Percentiles rank a stretch among this genome's conserved stretches.
Conservation (phyloP, 2,113 vertebrate genomes). For the Oriolus oriolus region DNA sequence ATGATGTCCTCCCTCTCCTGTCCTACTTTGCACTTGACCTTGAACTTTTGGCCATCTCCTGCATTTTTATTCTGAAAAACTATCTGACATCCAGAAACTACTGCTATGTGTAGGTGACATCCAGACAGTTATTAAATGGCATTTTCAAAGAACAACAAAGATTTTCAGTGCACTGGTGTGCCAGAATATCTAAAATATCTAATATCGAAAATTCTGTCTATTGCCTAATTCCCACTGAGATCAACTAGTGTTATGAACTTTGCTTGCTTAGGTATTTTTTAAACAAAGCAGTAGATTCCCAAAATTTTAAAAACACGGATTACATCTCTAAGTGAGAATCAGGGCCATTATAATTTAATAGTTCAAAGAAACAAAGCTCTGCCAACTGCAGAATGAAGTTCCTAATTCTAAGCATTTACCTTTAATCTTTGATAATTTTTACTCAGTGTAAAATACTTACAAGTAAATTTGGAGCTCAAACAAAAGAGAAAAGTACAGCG, state of each 20-base stretch:
- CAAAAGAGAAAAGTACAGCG: not conserved
- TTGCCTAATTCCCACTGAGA: not conserved
- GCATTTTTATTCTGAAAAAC: constrained; percentile 34
- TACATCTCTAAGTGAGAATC: not conserved
- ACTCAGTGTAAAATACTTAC: not conserved
- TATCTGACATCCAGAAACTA: not conserved
- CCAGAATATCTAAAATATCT: not conserved
- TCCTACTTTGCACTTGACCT: constrained; percentile 61
- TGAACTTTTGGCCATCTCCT: constrained; percentile 53
- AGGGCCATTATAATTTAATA: not conserved
- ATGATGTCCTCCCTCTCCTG: constrained; percentile 58
- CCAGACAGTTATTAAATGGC: not conserved
- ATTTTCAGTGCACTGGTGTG: not conserved
- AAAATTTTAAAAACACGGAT: not conserved
- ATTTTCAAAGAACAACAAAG: not conserved
- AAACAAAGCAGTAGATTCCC: not conserved
- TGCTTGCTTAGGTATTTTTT: not conserved
- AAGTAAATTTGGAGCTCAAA: not conserved
- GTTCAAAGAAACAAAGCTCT: not conserved
- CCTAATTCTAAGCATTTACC: not conserved
- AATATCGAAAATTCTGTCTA: not conserved
- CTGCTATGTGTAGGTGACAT: not conserved
- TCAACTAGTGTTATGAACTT: not conserved
- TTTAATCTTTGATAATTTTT: not conserved
- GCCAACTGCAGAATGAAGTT: not conserved